Base-by-base conservation (phyloP, 2,888 invertebrate species). In the Cremastobaeus sp. region DNA sequence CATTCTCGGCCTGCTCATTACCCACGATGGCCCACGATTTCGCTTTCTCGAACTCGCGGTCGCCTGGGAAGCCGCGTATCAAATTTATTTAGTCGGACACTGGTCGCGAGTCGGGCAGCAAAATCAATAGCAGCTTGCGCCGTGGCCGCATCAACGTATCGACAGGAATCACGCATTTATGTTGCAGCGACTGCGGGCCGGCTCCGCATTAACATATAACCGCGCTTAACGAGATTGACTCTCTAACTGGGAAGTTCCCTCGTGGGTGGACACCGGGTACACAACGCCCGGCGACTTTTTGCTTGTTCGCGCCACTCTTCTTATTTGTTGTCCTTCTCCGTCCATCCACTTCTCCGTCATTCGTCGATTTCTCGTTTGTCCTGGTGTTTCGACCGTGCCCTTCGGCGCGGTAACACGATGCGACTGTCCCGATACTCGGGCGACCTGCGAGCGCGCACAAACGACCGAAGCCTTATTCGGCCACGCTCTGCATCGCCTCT, bases 201-300 rank as follows among this genome's bases (percentile, higher is more conserved):
- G 65, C 74, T 77, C 78, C 80, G 78, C 81, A 83, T 83, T 83
- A 83, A 82, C 82, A 84, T 82, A 82, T 81, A 82, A 78, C 80
- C 79, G 75, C 75, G 79, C 76, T 79, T 83, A 83, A 83, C 82
- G 79, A 82, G 83, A 80, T 74, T 76, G 74, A 62, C 65, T 74
- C 66, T 73, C 74, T 76, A 62, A 72, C 69, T 59, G 68, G 65
- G 41, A 52, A 76, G 66, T 77, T 60, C 25, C 43, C 76, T 77
- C 74, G 78, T 77, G 79, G 78, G 77, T 77, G 77, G 76, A 78
- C 68, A 64, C 59, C 48, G 28, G 34, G 50, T 70, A 69, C 18
- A 59, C 70, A 66, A 76, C 74, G 73, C 72, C 69, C 68, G 50
- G 30, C 35, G 17, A 50, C 73, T 77, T 72, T 74, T 74, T 62